Evolutionary conservation across 2,113 vertebrate genomes (phyloP).

Genomic region (Lota lota): DNA sequence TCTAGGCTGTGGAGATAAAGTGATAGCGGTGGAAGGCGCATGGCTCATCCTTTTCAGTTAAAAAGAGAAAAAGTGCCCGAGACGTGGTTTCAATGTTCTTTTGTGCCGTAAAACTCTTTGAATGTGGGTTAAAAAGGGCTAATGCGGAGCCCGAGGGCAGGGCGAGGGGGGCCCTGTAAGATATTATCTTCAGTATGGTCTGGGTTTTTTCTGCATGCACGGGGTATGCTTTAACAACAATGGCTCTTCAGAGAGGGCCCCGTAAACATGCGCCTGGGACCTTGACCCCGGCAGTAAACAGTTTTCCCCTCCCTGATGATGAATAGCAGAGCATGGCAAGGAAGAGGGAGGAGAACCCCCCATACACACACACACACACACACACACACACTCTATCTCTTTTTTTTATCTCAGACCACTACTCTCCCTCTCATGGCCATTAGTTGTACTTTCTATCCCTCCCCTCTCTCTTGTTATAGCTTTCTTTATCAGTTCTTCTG

Average conservation of each 20-base stretch:
- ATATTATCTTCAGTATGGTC: conserved; percentile 58
- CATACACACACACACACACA: no score
- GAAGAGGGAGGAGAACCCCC: neutral
- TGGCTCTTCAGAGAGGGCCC: conserved; percentile 64
- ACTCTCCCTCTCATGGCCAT: conserved; percentile 3
- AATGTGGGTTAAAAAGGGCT: conserved; percentile 47
- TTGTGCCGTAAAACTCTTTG: conserved; percentile 33
- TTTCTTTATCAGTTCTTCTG: neutral
- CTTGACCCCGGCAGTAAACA: conserved; percentile 79
- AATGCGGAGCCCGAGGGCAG: conserved; percentile 11
- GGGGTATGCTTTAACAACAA: conserved; percentile 66
- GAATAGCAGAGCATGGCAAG: conserved; percentile 59
- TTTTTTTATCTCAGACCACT: neutral
- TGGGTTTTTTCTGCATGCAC: conserved; percentile 14
- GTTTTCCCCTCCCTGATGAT: conserved; percentile 63
- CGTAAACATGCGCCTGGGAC: conserved; percentile 71
- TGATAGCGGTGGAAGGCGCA: no score
- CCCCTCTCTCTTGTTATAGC: conserved; percentile 1
- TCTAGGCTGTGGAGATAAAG: no score
- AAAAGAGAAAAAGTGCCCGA: conserved; percentile 7
- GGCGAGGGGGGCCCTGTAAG: conserved; percentile 40
- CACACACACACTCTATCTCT: neutral
- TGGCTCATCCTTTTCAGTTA: conserved; percentile 4
- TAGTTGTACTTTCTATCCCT: conserved; percentile 8
- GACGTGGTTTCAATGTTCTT: conserved; percentile 44